These are phyloP conservation scores for Meiosimyza platycephala DNA, from an alignment of 2,888 invertebrate species.

Conservation along the genomic window DNA sequence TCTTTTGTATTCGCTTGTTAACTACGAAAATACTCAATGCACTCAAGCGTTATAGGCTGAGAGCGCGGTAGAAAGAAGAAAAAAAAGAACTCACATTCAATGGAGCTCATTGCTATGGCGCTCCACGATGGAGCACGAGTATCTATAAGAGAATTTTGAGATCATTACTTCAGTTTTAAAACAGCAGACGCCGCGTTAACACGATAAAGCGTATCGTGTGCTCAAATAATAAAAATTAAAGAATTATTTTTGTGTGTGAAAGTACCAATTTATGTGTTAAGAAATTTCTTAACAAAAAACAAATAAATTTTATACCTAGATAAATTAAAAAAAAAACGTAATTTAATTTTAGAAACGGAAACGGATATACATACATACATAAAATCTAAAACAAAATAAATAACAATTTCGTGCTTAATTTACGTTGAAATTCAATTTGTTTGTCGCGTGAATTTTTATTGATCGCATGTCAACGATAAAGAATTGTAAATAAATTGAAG, in stretches of 20 bases:
- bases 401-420: slow-evolving; percentile 31
- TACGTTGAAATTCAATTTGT: slow-evolving; percentile 25
- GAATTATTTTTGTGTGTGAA: neutral
- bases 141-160: slow-evolving; percentile 44
- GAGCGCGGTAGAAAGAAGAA: no score
- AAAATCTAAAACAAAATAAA: slow-evolving; percentile 25
- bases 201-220: slow-evolving; percentile 8
- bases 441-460: no score
- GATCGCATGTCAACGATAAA: no score
- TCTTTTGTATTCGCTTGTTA: no score
- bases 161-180: slow-evolving; percentile 43
- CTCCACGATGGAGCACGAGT: slow-evolving; percentile 18
- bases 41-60: no score
- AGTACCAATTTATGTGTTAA: neutral
- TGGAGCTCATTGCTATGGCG: neutral
- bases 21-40: no score
- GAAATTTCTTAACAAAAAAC: neutral
- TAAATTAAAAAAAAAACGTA: neutral
- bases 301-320: slow-evolving; percentile 4
- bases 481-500: no score
- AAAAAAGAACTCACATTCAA: no score
- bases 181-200: slow-evolving; percentile 43
- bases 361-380: no score
- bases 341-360: slow-evolving; percentile 8
- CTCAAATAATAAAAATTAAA: slow-evolving; percentile 1